Evolutionary conservation across 2,797 vertebrate species (phyloP), one percentile per base, ranked within the genome.

Genomic region (Ceryle rudis): DNA sequence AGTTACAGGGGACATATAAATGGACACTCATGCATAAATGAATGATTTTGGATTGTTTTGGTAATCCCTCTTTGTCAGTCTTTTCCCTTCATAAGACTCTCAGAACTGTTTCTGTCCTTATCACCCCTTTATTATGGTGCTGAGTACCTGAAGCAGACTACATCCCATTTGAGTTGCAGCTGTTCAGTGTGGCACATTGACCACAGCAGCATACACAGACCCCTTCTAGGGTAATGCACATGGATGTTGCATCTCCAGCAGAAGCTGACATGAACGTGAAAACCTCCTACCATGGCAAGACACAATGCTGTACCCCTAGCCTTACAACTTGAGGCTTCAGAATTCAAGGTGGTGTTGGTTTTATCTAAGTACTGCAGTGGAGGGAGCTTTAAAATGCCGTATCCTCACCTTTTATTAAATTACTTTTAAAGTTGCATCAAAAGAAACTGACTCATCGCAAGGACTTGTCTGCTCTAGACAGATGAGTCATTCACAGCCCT

Each of bases 391-490:
- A 46, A 81, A 90, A 89, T 13, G 3, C 29, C 44, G 23, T 22
- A 62, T 54, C 17, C n/a, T 86, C 46, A 70, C 88, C 83, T 95
- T 90, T 81, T 65, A 65, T 92, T 95, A 79, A 88, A 87, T 89
- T 83, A 62, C 58, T 69, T 92, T 81, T 69, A 95, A 95, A 79
- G 23, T 83, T 81, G 20, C 49, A 81, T 81, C 73, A 84, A 60
- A 95, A 92, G 75, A 47, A 78, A 95, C 44, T 94, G 81, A 92
- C 51, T 96, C 75, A 94, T 90, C 79, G 54, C 39, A 79, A 92
- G 54, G 70, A 79, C 69, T 83, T 65, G n/a, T 78, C 88, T 74
- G 57, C 54, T 80, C 25, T 47, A 89, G 65, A 75, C 19, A 80
- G 44, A 87, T 86, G 91, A 96, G 79, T 93, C 71, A 92, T 31